phyloP scores from a whole-genome alignment of 2,113 vertebrate genomes.

The Menidia beryllina region DNA sequence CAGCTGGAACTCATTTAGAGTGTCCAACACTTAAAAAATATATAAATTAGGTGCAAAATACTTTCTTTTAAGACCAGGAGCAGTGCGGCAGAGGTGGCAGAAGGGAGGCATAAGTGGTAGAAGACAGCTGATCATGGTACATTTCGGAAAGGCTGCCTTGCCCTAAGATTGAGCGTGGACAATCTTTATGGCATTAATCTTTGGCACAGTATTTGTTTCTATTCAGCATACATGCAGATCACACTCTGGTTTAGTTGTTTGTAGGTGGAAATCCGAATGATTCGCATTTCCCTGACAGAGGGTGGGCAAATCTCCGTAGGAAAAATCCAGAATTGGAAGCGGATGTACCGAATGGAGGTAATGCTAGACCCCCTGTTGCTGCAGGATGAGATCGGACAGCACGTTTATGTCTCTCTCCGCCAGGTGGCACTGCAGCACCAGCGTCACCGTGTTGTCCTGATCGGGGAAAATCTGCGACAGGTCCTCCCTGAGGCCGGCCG shows the following conservation, averaged over 20 bases:
- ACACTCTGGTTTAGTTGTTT: background rate
- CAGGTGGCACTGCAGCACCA: conserved; percentile 83
- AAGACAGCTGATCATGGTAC: background rate
- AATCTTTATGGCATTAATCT: background rate
- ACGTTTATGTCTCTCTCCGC: conserved; percentile 82
- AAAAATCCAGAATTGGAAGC: background rate
- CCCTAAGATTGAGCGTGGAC: background rate
- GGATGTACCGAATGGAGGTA: background rate
- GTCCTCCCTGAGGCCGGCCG: conserved; percentile 75
- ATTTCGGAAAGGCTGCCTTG: background rate
- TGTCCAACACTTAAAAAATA: background rate
- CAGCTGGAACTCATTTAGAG: background rate
- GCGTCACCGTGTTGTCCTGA: conserved; percentile 85
- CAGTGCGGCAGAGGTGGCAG: background rate
- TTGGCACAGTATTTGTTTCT: background rate
- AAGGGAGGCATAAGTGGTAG: background rate
- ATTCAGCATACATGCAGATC: background rate
- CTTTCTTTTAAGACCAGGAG: background rate
- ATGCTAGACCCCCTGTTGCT: conserved; percentile 59
- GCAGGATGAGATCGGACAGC: conserved; percentile 84
- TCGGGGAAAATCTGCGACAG: conserved; percentile 84
- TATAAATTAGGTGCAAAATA: background rate
- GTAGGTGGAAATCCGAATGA: background rate
- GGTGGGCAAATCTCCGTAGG: background rate
- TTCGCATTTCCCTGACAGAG: too few species aligned